Evolutionary conservation across 1,140 invertebrate genomes (phyloP), one percentile per base, ranked within the genome.

Genomic region (Lepeophtheirus salmonis): DNA sequence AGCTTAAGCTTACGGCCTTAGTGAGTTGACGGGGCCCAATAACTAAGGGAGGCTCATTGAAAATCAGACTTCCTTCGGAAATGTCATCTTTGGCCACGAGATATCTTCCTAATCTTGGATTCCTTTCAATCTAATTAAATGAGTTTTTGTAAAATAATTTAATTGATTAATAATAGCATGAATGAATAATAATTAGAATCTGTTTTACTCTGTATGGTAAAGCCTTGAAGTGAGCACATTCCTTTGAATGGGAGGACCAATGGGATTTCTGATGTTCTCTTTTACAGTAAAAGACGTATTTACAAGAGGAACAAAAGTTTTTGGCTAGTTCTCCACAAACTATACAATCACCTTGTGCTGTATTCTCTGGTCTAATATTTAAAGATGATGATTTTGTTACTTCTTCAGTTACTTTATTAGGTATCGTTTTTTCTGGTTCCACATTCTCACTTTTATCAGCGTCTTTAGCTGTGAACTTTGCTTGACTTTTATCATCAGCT

Each of bases 21-120:
- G 78, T 78, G 22, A 76, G 77, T 22, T 78, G 75, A 72, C 87
- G 87, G 0, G 86, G 84, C 20, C 84, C 84, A 22, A 81, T 74
- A 10, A 80, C 77, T 61, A 86, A 80, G 0, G 84, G 82, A 18
- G 73, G 68, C 68, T 86, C 84, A 10, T 76, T 75, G 53, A 87
- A 74, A 50, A 87, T 79, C 16, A 52, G 48, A 20, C 10, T 17
- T 3, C 49, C 60, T 12, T n/a, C 50, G 50, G 48, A n/a, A n/a
- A 53, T 55, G 16, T 60, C 48, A 16, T 16, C 50, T 22, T 52
- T 13, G 16, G 41, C 58, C 14, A 60, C 58, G 18, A 50, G 58
- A 60, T 55, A 22, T 20, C 48, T 17, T 24, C 58, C 48, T 20
- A 60, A 24, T 3, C 2, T n/a, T 21, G 17, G 23, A 53, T 60